Evolutionary conservation across 2,797 vertebrate genomes (phyloP), one percentile per base, ranked within the genome.

Genomic region (Distichodus sexfasciatus): DNA sequence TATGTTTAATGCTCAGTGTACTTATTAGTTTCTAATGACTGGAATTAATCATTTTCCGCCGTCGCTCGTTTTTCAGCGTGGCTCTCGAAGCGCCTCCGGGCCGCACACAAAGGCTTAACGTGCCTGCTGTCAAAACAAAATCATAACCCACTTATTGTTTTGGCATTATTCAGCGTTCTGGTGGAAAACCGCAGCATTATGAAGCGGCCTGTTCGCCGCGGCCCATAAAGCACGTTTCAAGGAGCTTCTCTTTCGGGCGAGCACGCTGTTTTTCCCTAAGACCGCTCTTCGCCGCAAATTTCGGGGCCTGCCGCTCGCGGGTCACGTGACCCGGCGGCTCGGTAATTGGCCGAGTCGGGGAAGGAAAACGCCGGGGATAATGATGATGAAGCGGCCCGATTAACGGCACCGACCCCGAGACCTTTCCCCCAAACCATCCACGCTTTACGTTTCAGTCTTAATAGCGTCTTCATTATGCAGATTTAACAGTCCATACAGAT

Each of bases 351-450:
- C n/a, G n/a, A n/a, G n/a, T n/a, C n/a, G n/a, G n/a, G n/a, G n/a
- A n/a, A n/a, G n/a, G n/a, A n/a, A n/a, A n/a, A n/a, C n/a, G n/a
- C n/a, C n/a, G n/a, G 51, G 73, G 61, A 79, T 75, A 71, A 81
- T 74, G 60, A 38, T 53, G 70, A 69, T 81, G 69, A 78, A 75
- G 80, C 72, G 60, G 0, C 9, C 53, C 9, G 1, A 26, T 23
- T 29, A 60, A 28, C 31, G 8, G 43, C 12, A 43, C 36, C 29
- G 61, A 76, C 68, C 29, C 29, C 2, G 35, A 31, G 3, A 23
- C 10, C 8, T 17, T 41, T 29, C 26, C 31, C n/a, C 23, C 23
- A 15, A 60, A 19, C 11, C 53, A 35, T 6, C n/a, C 41, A 23
- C 51, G 17, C 35, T 57, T 23, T 1, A 33, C 41, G 24, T 46